Conservation (phyloP, 1,140 invertebrate species). For the Rhynchophorus ferrugineus region DNA sequence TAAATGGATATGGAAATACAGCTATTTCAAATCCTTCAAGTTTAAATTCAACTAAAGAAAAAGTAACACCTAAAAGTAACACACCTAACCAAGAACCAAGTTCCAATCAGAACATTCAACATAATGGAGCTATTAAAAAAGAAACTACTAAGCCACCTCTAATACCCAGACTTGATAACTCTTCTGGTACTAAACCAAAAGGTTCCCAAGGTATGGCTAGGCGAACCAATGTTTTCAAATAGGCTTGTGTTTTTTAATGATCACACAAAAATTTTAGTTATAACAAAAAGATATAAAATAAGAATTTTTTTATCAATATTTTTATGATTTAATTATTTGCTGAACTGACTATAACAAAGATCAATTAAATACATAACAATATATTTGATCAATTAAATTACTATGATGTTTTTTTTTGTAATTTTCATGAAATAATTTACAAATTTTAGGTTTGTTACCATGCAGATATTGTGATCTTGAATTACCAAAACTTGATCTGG, state of each 20-base stretch:
- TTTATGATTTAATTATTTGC: too few species aligned
- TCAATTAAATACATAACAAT: too few species aligned
- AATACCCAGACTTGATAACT: constrained; percentile 12
- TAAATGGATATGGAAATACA: constrained; percentile 8
- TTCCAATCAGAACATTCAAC: neutral
- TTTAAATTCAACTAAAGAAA: neutral
- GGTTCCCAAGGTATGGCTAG: constrained; percentile 8
- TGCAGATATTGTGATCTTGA: constrained; percentile 58
- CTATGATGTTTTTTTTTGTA: too few species aligned
- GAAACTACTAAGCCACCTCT: constrained; percentile 15
- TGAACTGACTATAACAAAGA: too few species aligned
- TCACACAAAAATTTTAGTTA: neutral
- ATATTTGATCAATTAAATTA: too few species aligned
- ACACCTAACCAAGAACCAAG: neutral
- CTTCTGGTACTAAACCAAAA: constrained; percentile 10
- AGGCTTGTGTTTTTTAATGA: neutral
- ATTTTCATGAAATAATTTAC: too few species aligned
- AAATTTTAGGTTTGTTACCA: constrained; percentile 32
- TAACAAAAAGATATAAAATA: too few species aligned
- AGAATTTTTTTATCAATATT: too few species aligned
- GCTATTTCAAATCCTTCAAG: neutral
- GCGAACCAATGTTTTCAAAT: neutral
- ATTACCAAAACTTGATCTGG: constrained; percentile 48
- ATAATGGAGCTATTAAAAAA: constrained; percentile 6
- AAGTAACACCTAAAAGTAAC: neutral